These are phyloP conservation scores for Drepana falcataria DNA, from an alignment of 2,888 invertebrate species.

Conservation along the genomic window DNA sequence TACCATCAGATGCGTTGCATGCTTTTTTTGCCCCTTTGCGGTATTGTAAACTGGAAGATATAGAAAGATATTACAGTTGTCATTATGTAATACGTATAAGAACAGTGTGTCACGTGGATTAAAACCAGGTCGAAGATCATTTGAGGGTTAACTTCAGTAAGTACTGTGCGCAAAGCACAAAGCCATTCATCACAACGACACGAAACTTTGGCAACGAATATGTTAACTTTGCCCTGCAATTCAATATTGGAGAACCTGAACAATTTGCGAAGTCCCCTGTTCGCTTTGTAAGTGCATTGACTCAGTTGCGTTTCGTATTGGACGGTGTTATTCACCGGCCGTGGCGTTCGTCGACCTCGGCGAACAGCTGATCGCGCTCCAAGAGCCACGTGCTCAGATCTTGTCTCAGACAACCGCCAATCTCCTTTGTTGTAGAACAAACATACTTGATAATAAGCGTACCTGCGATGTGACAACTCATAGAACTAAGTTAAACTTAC, in stretches of 20 bases:
- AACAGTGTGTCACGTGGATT: too few species aligned
- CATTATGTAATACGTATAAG: too few species aligned
- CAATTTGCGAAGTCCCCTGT: slow-evolving; percentile 25
- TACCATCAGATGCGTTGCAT: too few species aligned
- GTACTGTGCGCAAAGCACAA: too few species aligned
- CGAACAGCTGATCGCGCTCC: slow-evolving; percentile 46
- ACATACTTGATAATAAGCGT: slow-evolving; percentile 1
- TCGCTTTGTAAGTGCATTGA: slow-evolving; percentile 37
- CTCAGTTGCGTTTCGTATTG: slow-evolving; percentile 33
- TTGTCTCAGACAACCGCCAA: slow-evolving; percentile 6
- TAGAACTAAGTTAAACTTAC: too few species aligned
- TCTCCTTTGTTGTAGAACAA: slow-evolving; percentile 11
- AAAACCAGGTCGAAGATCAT: too few species aligned
- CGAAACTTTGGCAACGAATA: slow-evolving; percentile 21
- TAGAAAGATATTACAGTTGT: too few species aligned
- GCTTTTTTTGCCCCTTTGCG: too few species aligned
- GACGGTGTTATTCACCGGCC: slow-evolving; percentile 40
- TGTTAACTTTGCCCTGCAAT: slow-evolving; percentile 14
- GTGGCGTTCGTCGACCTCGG: slow-evolving; percentile 39
- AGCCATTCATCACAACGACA: slow-evolving; percentile 9
- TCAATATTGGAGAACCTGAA: slow-evolving; percentile 20
- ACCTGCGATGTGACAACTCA: too few species aligned
- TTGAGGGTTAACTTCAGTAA: too few species aligned
- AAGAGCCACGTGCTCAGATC: slow-evolving; percentile 38
- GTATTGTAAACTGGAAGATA: too few species aligned